A percentile compares a stretch with the other conserved stretches of the same genome.
Evolutionary conservation across 1,140 invertebrate genomes (phyloP).

Genomic region (Melanaphis sacchari): DNA sequence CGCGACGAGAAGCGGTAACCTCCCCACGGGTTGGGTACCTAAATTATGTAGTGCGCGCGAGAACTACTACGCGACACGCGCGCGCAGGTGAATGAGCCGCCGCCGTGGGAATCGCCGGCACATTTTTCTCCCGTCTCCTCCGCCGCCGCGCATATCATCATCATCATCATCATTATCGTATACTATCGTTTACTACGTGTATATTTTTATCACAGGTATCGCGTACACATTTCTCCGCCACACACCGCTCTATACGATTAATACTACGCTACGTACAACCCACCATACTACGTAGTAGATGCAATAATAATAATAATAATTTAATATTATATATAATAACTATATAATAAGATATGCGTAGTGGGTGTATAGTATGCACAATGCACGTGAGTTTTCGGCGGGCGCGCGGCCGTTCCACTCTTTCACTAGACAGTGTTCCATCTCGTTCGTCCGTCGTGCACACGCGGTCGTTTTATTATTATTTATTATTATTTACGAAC

Average conservation of each 20-base stretch:
- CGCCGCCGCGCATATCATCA: background rate
- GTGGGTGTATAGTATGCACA: background rate
- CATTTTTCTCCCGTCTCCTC: constrained; percentile 1
- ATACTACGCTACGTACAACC: background rate
- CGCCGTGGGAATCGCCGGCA: constrained; percentile 37
- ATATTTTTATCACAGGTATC: too few species aligned
- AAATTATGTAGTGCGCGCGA: background rate
- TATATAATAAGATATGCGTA: too few species aligned
- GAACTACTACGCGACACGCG: background rate
- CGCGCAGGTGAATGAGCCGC: constrained; percentile 35
- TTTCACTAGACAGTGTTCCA: background rate
- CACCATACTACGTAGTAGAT: background rate
- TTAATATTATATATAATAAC: background rate
- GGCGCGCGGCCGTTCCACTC: background rate
- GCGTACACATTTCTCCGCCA: background rate
- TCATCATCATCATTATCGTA: background rate
- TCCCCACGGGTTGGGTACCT: background rate
- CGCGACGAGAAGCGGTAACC: background rate
- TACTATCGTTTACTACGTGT: background rate
- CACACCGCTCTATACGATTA: background rate
- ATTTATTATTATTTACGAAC: background rate
- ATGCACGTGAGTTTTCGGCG: background rate
- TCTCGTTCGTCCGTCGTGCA: too few species aligned
- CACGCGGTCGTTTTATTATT: background rate
- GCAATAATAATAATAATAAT: background rate